Evolutionary conservation across 2,888 invertebrate species (phyloP).

Genomic region (Epinotia demarniana): DNA sequence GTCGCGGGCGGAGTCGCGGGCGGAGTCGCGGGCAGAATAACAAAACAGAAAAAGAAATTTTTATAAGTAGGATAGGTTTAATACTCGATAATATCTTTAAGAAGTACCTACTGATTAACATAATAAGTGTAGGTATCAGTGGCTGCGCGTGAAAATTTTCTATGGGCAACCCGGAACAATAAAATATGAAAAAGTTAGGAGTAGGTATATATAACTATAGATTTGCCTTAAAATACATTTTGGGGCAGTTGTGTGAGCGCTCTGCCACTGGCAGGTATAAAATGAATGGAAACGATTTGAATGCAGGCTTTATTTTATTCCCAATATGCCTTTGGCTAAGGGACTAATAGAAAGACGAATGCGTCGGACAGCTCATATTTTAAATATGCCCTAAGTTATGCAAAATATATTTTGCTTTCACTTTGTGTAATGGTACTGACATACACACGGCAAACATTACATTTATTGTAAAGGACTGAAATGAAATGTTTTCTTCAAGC

Average conservation of each 20-base stretch:
- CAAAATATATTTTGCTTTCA: constrained; percentile 18
- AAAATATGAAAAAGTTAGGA: too few species aligned
- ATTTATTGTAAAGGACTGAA: neutral
- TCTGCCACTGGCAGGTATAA: neutral
- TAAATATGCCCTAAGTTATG: constrained; percentile 28
- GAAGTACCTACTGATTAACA: neutral
- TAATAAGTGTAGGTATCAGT: neutral
- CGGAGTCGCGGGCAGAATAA: too few species aligned
- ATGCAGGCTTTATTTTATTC: constrained; percentile 29
- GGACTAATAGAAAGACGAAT: constrained; percentile 19
- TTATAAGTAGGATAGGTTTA: too few species aligned
- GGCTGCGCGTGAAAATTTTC: too few species aligned
- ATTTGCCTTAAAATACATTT: too few species aligned
- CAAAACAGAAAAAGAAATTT: too few species aligned
- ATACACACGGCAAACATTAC: neutral
- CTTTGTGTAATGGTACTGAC: constrained; percentile 7
- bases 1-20: too few species aligned
- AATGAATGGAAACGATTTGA: constrained; percentile 17
- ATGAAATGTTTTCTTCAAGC: neutral
- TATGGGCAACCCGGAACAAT: too few species aligned
- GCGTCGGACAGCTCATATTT: constrained; percentile 29
- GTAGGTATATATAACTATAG: too few species aligned
- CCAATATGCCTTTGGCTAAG: constrained; percentile 7
- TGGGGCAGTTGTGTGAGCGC: too few species aligned
- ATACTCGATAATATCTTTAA: too few species aligned